Percentiles rank a stretch among this genome's conserved stretches.
Conservation (phyloP, 2,888 invertebrate genomes). For the Drosophila nigricruria region DNA sequence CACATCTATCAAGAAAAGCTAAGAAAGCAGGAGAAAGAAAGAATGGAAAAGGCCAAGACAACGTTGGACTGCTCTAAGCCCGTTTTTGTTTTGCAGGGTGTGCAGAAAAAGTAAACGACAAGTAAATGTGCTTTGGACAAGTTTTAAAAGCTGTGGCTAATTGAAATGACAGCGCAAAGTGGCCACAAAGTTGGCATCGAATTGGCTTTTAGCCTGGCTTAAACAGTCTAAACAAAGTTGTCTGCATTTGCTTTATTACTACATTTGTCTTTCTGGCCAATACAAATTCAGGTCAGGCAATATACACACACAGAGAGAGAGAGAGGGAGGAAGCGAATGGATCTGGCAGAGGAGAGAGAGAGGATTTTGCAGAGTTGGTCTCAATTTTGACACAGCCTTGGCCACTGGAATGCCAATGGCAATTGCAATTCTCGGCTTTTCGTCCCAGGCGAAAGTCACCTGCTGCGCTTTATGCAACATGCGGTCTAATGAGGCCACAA, state of each 20-base stretch:
- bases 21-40: not conserved
- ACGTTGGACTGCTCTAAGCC: too few relatives aligned
- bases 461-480: conserved; percentile 38
- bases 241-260: conserved; percentile 8
- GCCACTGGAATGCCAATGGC: conserved; percentile 22
- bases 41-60: too few relatives aligned
- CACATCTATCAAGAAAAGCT: not conserved
- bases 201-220: conserved; percentile 19
- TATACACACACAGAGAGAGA: not conserved
- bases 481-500: conserved; percentile 61
- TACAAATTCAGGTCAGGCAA: conserved; percentile 7
- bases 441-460: conserved; percentile 33
- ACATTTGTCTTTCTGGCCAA: conserved; percentile 1
- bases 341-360: not conserved
- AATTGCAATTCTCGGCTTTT: conserved; percentile 15
- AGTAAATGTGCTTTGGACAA: not conserved
- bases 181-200: conserved; percentile 20
- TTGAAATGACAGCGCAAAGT: conserved; percentile 48
- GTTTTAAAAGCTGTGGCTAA: conserved; percentile 37
- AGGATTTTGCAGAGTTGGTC: not conserved
- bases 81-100: not conserved
- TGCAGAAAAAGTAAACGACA: not conserved
- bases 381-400: conserved; percentile 1
- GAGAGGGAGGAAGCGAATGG: not conserved
- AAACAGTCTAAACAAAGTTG: conserved; percentile 12